Conservation (phyloP, 30 jellyfish, hydroid and myxozoan genomes). For the Clytia hemisphaerica region DNA sequence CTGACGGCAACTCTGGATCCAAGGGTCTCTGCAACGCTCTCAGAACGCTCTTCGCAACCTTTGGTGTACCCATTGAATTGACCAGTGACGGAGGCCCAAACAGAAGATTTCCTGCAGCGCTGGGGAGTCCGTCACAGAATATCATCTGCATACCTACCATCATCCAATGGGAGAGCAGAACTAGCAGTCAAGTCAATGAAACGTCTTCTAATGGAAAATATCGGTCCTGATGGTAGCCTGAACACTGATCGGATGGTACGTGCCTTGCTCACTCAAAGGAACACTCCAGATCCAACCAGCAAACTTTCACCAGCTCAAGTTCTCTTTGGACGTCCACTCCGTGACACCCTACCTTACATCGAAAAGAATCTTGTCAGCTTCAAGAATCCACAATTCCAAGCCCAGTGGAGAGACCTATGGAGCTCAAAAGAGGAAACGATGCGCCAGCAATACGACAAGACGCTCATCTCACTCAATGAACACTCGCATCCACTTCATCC, state of each 20-base stretch:
- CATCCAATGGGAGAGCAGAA: too few relatives aligned
- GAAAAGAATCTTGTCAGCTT: too few relatives aligned
- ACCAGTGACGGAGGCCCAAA: too few relatives aligned
- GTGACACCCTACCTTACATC: too few relatives aligned
- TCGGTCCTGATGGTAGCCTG: neutral
- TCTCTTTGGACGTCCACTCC: conserved; percentile 1
- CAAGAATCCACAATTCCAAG: too few relatives aligned
- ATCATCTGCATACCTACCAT: conserved; percentile 6
- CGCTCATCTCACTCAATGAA: neutral
- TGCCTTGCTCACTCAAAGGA: neutral
- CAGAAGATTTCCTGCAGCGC: neutral
- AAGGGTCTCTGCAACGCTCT: too few relatives aligned
- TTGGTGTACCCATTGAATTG: too few relatives aligned
- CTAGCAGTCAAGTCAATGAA: conserved; percentile 22
- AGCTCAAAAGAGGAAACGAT: neutral
- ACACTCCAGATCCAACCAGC: neutral
- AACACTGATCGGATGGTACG: neutral
- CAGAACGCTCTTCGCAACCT: too few relatives aligned
- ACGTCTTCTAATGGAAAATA: neutral
- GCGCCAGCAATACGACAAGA: neutral
- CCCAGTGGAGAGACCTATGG: neutral
- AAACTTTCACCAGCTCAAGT: conserved; percentile 2
- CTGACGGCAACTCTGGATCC: too few relatives aligned
- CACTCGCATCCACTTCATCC: neutral
- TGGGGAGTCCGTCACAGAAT: neutral